Evolutionary conservation across 2,888 invertebrate genomes (phyloP).

Genomic region (Ceramica pisi): DNA sequence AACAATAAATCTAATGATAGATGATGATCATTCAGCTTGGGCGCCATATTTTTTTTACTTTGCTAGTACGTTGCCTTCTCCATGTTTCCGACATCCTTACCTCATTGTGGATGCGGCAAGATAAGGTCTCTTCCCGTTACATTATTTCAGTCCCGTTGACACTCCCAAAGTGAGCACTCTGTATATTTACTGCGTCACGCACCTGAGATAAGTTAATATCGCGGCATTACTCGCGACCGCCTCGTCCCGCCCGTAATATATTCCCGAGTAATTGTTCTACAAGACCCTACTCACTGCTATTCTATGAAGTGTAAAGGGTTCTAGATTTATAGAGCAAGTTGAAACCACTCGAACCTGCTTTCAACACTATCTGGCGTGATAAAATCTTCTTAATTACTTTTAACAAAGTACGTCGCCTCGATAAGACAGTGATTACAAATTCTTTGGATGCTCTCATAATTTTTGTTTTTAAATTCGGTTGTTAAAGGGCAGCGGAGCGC

Average conservation of each 20-base stretch:
- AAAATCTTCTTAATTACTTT: conserved; percentile 81
- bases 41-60: conserved; percentile 43
- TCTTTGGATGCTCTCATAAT: conserved; percentile 70
- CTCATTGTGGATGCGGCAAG: conserved; percentile 58
- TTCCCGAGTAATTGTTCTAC: conserved; percentile 84
- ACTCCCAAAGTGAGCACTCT: conserved; percentile 71
- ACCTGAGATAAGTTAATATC: conserved; percentile 85
- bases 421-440: conserved; percentile 72
- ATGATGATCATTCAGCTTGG: conserved; percentile 58
- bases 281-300: conserved; percentile 82
- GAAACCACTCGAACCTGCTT: conserved; percentile 74
- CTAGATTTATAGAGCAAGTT: conserved; percentile 86
- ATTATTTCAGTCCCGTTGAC: conserved; percentile 69
- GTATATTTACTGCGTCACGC: conserved; percentile 76
- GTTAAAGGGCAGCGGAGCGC: conserved; percentile 54
- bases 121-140: conserved; percentile 60
- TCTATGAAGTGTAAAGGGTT: conserved; percentile 86
- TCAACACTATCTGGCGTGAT: conserved; percentile 77
- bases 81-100: conserved; percentile 50
- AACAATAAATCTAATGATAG: conserved; percentile 66
- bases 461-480: conserved; percentile 65
- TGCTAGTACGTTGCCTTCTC: conserved; percentile 38
- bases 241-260: conserved; percentile 74
- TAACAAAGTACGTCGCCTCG: conserved; percentile 66
- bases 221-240: conserved; percentile 76